Base-by-base conservation (phyloP, 2,888 invertebrate species). In the Apotomis capreana region DNA sequence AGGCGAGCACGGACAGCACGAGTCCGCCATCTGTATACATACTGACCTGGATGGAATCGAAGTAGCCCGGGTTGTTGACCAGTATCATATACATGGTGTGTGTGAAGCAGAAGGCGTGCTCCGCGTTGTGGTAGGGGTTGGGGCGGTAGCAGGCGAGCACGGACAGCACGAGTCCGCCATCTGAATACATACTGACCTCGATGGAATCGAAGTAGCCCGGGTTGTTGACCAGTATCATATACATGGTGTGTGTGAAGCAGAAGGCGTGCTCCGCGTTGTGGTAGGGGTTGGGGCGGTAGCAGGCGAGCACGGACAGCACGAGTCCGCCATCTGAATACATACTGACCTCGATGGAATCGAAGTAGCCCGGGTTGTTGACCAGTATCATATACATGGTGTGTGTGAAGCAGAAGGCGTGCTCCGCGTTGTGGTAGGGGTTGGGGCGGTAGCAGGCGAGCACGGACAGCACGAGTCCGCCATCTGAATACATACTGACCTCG, bases 241-340 rank as follows among this genome's bases (percentile, higher is more conserved):
- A 95, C 94, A 95, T 94, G 60, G 94, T 94, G 80, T 95, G 95
- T 0, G 94, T 92, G 67, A 95, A 95, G 68, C 92, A 93, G 82
- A 95, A 95, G 0, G 95, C 95, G 76, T 95, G 95, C 67, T 95
- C 94, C 1, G 94, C 94, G 81, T 95, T 95, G 78, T 95, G 95
- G 78, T 95, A 95, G 0, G 94, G 93, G 76, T 94, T 94, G 54
- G 87, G 76, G 3, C 95, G 85, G 78, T 95, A 95, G 73, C 89
- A 87, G 13, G 79, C 74, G 0, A 93, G 82, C 1, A 94, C 86
- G 0, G 94, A 92, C 10, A 95, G 83, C 0, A 94, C 85, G 78
- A 95, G 78, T 92, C 89, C 0, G 90, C 90, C 26, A 94, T 76
- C 15, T 15, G 15, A 15, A 26, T 26, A 49, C 15, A 52, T 37